Evolutionary conservation across 1,140 invertebrate genomes (phyloP).

Genomic region (Diachasma alloeum): DNA sequence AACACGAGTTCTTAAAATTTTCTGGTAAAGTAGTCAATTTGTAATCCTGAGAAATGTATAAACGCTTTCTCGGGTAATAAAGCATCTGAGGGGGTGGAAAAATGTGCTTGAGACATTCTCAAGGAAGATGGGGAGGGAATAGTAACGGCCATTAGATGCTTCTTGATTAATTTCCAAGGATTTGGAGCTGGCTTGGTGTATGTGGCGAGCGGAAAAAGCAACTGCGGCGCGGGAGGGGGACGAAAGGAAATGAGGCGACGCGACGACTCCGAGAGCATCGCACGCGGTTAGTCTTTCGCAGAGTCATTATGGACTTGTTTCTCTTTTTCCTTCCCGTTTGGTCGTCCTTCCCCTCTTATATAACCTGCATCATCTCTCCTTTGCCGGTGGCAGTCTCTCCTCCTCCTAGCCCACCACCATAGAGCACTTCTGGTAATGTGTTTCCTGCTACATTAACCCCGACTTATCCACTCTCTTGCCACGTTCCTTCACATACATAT

Average conservation of each 20-base stretch:
- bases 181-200: background rate
- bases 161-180: constrained; percentile 32
- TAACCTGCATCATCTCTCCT: constrained; percentile 34
- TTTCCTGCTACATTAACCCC: constrained; percentile 60
- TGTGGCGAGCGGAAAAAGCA: constrained; percentile 9
- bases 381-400: constrained; percentile 7
- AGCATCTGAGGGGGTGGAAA: background rate
- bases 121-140: background rate
- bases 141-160: constrained; percentile 12
- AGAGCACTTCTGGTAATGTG: constrained; percentile 54
- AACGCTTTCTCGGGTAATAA: background rate
- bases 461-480: constrained; percentile 27
- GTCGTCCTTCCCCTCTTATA: constrained; percentile 16
- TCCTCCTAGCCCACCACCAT: constrained; percentile 35
- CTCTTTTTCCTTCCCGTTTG: background rate
- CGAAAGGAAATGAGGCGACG: background rate
- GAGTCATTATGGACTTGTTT: constrained; percentile 35
- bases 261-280: constrained; percentile 8
- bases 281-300: constrained; percentile 24
- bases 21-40: background rate
- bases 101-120: background rate
- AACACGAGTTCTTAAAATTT: background rate
- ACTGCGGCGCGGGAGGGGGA: background rate
- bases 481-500: constrained; percentile 5
- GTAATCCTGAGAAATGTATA: background rate